phyloP scores from a whole-genome alignment of 1,140 invertebrate species.

The Cydia fagiglandana region DNA sequence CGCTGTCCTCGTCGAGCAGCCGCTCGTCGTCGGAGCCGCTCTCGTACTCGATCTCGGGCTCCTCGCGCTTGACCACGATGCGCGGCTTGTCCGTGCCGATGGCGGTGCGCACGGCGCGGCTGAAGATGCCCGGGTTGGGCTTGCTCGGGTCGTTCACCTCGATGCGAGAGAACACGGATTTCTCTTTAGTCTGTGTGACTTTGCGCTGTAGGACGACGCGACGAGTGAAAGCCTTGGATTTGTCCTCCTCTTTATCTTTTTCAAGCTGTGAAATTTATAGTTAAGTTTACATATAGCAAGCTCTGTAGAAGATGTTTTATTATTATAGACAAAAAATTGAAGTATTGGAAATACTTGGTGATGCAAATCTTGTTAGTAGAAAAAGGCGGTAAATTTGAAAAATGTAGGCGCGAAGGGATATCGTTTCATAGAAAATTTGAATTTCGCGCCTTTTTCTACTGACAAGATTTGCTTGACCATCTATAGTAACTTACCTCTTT shows the following conservation, averaged over 20 bases:
- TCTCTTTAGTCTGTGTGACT: conserved; percentile 41
- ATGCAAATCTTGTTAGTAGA: too few relatives aligned
- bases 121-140: conserved; percentile 60
- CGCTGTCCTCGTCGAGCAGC: conserved; percentile 32
- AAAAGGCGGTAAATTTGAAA: too few relatives aligned
- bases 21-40: conserved; percentile 48
- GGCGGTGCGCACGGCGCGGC: conserved; percentile 58
- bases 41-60: conserved; percentile 51
- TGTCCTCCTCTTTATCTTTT: conserved; percentile 43
- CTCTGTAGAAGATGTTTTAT: background rate
- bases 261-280: conserved; percentile 35
- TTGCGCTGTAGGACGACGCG: conserved; percentile 62
- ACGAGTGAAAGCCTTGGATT: conserved; percentile 46
- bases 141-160: conserved; percentile 49
- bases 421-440: too few relatives aligned
- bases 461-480: too few relatives aligned
- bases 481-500: conserved; percentile 52
- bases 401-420: too few relatives aligned
- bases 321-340: background rate
- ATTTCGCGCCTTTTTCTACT: too few relatives aligned
- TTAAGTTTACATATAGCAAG: too few relatives aligned
- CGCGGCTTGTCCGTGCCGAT: conserved; percentile 41
- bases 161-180: conserved; percentile 52
- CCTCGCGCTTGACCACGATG: conserved; percentile 39
- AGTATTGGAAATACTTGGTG: too few relatives aligned